Base-by-base conservation (phyloP, 2,113 vertebrate species). In the Cephalopholis sonnerati region DNA sequence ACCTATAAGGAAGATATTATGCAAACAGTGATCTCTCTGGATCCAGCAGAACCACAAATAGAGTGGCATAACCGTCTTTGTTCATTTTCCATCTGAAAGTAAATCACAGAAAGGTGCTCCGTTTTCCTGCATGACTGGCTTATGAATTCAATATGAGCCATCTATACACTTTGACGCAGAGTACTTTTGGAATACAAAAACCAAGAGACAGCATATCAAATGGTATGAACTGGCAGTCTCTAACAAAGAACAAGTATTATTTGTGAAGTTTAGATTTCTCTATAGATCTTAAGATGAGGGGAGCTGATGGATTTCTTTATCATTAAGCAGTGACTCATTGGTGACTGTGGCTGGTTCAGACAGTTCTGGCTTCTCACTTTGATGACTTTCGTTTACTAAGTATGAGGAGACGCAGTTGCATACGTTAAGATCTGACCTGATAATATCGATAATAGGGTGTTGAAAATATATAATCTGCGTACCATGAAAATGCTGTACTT, bases 1-100 rank as follows among this genome's bases (percentile, higher is more conserved):
- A 87, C 79, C 90, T 85, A 89, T 77, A 55, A 89, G 89, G 63
- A 79, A 77, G 86, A 79, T 74, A 86, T 90, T 88, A 90, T 90
- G 89, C 87, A 89, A 93, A 91, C 83, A 48, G 72, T n/a, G 73
- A 80, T 84, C 79, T 89, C 83, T 77, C 57, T 39, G 67, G 63
- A 85, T 85, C 72, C 73, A 57, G 77, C 68, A 74, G 77, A 84
- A 90, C 77, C 84, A 81, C 88, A 92, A 82, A 92, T 78, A 91
- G 80, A 87, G 80, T 29, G 85, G 66, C 76, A 79, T 48, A 86
- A 78, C 83, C 57, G 22, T 63, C 81, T 87, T 80, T 72, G 79
- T 90, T 80, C 88, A 65, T 82, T 79, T 89, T 67, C 80, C 77
- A 78, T 65, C 74, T 13, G 62, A 76, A 61, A 83, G 87, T 82